Conservation (phyloP, 1,140 invertebrate species). For the Gryon sp. region DNA sequence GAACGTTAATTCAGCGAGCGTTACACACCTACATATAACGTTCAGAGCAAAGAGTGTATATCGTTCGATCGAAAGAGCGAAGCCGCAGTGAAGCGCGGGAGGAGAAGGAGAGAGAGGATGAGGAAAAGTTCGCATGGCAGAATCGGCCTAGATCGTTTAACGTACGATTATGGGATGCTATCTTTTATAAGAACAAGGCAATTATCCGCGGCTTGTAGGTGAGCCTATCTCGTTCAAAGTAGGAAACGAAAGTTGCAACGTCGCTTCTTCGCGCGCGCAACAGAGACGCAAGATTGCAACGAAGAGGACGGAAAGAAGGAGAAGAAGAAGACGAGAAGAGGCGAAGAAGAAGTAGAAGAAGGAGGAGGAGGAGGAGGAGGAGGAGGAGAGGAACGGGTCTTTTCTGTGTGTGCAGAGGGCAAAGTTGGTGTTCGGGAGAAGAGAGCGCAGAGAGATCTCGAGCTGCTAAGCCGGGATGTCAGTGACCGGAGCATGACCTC, state of each 20-base stretch:
- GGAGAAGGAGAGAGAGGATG: conserved; percentile 30
- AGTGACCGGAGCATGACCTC: conserved; percentile 76
- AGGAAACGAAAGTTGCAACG: conserved; percentile 57
- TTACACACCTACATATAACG: conserved; percentile 2
- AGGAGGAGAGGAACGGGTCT: conserved; percentile 4
- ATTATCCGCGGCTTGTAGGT: conserved; percentile 59
- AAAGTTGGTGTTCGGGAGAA: conserved; percentile 64
- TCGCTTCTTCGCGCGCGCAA: conserved; percentile 29
- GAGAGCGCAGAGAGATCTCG: conserved; percentile 51
- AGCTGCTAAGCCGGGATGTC: conserved; percentile 69
- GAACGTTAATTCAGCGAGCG: conserved; percentile 1
- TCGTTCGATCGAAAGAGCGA: conserved; percentile 5
- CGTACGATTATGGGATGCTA: conserved; percentile 61
- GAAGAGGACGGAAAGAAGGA: background rate
- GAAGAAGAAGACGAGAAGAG: conserved; percentile 23
- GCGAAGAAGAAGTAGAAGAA: conserved; percentile 12
- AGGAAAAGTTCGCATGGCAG: conserved; percentile 34
- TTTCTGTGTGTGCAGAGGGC: conserved; percentile 64
- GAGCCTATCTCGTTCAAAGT: conserved; percentile 58
- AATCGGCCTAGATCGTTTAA: conserved; percentile 58
- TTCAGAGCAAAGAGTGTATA: conserved; percentile 1
- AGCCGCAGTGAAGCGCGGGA: conserved; percentile 10
- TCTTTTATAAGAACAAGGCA: conserved; percentile 62
- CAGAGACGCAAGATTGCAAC: background rate
- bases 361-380: background rate